phyloP scores from a whole-genome alignment of 2,113 vertebrate species.

The Panthera leo region DNA sequence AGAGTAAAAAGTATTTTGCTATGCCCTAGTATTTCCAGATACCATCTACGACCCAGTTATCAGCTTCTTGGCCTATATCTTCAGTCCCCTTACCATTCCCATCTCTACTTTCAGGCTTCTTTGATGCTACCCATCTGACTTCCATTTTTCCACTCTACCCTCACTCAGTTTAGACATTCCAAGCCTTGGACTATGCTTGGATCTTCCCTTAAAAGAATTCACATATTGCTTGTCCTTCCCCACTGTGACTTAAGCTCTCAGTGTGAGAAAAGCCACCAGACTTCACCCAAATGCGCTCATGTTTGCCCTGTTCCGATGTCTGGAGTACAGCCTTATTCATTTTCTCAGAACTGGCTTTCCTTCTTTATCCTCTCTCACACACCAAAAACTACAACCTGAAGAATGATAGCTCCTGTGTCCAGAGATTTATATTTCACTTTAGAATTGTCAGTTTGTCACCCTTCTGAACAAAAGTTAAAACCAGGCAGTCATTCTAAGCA shows the following conservation, averaged over 20 bases:
- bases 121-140: background rate
- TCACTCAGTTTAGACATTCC: background rate
- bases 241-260: background rate
- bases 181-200: background rate
- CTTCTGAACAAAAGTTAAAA: slow-evolving; percentile 10
- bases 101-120: background rate
- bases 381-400: background rate
- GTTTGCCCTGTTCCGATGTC: background rate
- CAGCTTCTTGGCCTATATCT: background rate
- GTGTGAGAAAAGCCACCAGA: background rate
- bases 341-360: background rate
- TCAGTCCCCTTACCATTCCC: background rate
- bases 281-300: background rate
- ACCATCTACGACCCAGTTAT: background rate
- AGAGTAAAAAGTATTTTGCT: background rate
- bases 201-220: background rate
- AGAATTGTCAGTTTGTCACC: background rate
- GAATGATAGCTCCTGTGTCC: slow-evolving; percentile 17
- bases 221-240: background rate
- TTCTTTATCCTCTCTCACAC: background rate
- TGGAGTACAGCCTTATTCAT: background rate
- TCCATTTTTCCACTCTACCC: background rate
- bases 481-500: background rate
- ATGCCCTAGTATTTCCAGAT: background rate
- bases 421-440: slow-evolving; percentile 16